A percentile compares a stretch with the other conserved stretches of the same genome.
These are phyloP conservation scores for Rallus crepitans DNA, from an alignment of 2,797 vertebrate genomes.

Conservation along the genomic window DNA sequence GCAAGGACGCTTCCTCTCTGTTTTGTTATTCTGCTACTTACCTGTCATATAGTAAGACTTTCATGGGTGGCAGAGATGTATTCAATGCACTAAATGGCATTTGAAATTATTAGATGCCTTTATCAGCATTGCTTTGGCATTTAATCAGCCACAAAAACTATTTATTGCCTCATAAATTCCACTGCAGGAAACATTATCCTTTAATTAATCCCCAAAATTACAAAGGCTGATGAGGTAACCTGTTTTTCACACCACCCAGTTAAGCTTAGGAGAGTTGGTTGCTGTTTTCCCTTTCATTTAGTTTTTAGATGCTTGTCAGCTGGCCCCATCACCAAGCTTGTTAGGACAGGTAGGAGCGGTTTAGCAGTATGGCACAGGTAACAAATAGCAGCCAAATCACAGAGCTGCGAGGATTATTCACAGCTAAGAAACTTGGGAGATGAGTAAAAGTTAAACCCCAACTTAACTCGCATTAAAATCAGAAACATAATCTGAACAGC, in stretches of 20 bases:
- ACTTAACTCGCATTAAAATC: conserved; percentile 10
- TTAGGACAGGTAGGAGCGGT: conserved; percentile 4
- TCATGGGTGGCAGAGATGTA: neutral
- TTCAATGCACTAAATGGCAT: conserved; percentile 6
- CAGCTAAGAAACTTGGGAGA: neutral
- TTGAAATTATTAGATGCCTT: conserved; percentile 42
- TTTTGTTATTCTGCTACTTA: neutral
- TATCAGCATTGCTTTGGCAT: conserved; percentile 48
- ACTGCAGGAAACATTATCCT: conserved; percentile 39
- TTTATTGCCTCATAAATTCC: conserved; percentile 56
- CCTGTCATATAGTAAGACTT: neutral
- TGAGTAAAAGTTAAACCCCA: neutral
- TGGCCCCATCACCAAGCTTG: neutral
- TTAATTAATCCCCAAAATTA: conserved; percentile 65
- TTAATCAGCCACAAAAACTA: conserved; percentile 56
- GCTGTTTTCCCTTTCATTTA: conserved; percentile 14
- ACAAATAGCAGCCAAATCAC: neutral
- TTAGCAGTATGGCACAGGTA: neutral
- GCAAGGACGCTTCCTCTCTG: neutral
- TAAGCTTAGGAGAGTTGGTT: neutral
- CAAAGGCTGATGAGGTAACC: conserved; percentile 29
- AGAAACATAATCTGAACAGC: neutral
- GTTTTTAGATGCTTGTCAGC: neutral
- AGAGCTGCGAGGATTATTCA: neutral
- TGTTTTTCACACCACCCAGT: conserved; percentile 21